Percentiles rank a stretch among this genome's conserved stretches.
Evolutionary conservation across 2,888 invertebrate species (phyloP).

Genomic region (Oegoconia quadripuncta): DNA sequence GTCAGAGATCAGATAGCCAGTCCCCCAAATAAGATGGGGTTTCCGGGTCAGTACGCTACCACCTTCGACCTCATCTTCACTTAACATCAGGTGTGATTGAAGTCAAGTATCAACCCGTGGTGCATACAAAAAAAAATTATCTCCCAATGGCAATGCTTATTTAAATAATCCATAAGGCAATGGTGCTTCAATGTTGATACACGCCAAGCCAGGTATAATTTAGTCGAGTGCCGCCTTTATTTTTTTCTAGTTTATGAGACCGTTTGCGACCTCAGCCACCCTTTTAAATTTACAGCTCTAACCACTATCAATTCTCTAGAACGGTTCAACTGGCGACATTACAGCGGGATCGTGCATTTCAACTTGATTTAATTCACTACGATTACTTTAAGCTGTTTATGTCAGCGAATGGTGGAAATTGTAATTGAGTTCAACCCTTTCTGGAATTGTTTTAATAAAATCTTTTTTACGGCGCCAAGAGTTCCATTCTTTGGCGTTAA

Average conservation of each 20-base stretch:
- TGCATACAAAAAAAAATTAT: too few species aligned
- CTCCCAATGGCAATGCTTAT: too few species aligned
- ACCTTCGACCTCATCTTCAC: too few species aligned
- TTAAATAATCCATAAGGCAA: too few species aligned
- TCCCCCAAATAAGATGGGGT: too few species aligned
- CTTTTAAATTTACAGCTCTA: conserved; percentile 44
- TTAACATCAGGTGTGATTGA: too few species aligned
- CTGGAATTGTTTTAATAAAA: conserved; percentile 29
- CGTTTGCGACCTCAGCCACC: conserved; percentile 41
- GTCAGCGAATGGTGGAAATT: conserved; percentile 34
- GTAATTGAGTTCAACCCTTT: conserved; percentile 52
- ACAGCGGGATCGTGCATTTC: conserved; percentile 30
- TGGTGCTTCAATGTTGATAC: conserved; percentile 23
- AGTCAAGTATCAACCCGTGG: too few species aligned
- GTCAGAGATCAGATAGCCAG: too few species aligned
- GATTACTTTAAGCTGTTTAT: conserved; percentile 42
- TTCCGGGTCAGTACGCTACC: too few species aligned
- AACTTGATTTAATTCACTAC: conserved; percentile 44
- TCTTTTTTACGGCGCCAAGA: conserved; percentile 11
- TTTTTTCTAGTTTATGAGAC: conserved; percentile 50
- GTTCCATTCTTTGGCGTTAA: conserved; percentile 13
- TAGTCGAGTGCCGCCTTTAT: conserved; percentile 51
- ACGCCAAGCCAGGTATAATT: conserved; percentile 48
- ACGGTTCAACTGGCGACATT: conserved; percentile 24
- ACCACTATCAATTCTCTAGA: conserved; percentile 43